These are phyloP conservation scores for Enteromius treurensis DNA, from an alignment of 2,797 vertebrate species.

Conservation along the genomic window DNA sequence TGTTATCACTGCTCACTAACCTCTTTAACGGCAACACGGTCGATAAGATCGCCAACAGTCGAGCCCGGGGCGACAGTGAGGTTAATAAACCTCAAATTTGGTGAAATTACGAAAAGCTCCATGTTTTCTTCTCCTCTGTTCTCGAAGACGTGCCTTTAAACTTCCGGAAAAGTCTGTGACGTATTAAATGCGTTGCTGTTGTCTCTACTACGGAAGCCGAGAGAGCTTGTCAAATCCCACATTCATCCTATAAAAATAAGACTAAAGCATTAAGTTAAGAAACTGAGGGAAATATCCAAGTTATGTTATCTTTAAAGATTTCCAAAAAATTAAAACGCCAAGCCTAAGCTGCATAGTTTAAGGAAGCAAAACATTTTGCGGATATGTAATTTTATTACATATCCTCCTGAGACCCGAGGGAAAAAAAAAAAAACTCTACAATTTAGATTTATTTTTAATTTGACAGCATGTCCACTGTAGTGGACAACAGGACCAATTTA, in stretches of 20 bases:
- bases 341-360: background rate
- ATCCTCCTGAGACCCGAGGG: too few relatives aligned
- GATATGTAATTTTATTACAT: background rate
- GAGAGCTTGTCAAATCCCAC: background rate
- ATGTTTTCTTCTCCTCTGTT: constrained; percentile 60
- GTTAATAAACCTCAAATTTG: constrained; percentile 35
- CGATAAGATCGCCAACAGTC: constrained; percentile 65
- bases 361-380: background rate
- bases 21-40: constrained; percentile 53
- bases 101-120: constrained; percentile 69
- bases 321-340: background rate
- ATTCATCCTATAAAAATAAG: background rate
- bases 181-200: background rate
- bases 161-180: background rate
- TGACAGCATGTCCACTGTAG: too few relatives aligned
- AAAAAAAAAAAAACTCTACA: too few relatives aligned
- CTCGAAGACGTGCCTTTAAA: background rate
- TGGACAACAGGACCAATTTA: too few relatives aligned
- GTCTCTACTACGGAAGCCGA: constrained; percentile 15
- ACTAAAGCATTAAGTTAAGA: background rate
- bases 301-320: background rate
- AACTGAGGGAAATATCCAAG: background rate
- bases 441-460: too few relatives aligned
- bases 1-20: constrained; percentile 58
- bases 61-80: constrained; percentile 54